These are phyloP conservation scores for Catagonus wagneri DNA, from an alignment of 2,113 vertebrate genomes.

Conservation along the genomic window DNA sequence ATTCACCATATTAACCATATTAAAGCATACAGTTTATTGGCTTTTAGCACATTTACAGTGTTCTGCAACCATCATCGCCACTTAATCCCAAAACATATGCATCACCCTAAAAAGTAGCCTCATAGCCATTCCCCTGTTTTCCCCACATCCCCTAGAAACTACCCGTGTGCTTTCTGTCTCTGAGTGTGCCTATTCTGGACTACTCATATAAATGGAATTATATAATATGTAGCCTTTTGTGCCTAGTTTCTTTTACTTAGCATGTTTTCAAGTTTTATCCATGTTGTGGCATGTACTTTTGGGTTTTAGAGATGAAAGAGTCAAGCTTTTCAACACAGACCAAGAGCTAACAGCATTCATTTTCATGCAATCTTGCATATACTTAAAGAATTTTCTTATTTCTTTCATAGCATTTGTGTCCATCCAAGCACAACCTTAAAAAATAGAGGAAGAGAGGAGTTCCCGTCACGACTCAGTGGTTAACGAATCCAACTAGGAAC, in stretches of 20 bases:
- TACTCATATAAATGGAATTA: not conserved
- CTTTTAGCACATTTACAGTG: not conserved
- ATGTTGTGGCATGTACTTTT: not conserved
- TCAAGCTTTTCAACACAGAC: not conserved
- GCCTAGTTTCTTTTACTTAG: not conserved
- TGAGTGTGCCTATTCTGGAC: not conserved
- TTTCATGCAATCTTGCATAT: conserved; percentile 1
- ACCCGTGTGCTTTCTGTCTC: not conserved
- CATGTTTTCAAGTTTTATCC: not conserved
- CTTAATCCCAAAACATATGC: not conserved
- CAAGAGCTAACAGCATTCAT: not conserved
- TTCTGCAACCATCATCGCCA: not conserved
- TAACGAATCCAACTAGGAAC: no score
- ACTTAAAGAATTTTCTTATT: not conserved
- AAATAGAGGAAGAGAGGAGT: no score
- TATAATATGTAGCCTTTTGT: not conserved
- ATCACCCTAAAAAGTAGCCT: not conserved
- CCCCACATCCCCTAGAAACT: not conserved
- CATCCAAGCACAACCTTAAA: not conserved
- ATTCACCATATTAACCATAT: not conserved
- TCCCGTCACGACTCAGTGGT: no score
- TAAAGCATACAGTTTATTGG: not conserved
- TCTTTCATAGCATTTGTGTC: not conserved
- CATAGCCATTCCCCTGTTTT: no score
- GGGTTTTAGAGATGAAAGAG: not conserved